These are phyloP conservation scores for human (Homo sapiens) DNA, from an alignment of 2,113 vertebrate genomes.

Conservation along the genomic window DNA sequence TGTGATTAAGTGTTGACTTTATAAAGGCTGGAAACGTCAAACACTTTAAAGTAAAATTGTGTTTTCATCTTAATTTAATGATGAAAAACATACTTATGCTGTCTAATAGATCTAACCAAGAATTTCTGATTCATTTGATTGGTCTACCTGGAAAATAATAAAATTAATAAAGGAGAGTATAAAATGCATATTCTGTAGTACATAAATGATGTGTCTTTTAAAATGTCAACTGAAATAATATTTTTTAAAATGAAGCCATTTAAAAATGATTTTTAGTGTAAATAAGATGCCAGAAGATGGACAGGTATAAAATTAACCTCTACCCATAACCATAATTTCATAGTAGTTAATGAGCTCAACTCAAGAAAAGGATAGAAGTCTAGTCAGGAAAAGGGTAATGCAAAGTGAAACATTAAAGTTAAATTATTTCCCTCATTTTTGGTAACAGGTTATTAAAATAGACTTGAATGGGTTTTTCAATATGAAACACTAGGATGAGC, in stretches of 20 bases:
- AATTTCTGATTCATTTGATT: neutral
- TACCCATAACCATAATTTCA: neutral
- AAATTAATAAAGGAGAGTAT: neutral
- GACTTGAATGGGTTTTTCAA: conserved; percentile 7
- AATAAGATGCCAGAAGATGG: neutral
- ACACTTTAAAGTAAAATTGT: conserved; percentile 38
- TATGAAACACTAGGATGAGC: neutral
- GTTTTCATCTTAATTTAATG: conserved; percentile 49
- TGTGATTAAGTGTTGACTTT: conserved; percentile 57
- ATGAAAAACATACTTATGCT: conserved; percentile 19
- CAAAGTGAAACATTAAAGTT: neutral
- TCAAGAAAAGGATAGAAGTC: neutral
- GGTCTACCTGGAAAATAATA: conserved; percentile 30
- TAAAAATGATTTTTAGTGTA: conserved; percentile 12
- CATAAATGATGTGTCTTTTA: conserved; percentile 14
- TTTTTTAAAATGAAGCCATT: conserved; percentile 18
- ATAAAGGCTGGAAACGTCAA: conserved; percentile 18
- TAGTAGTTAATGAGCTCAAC: neutral
- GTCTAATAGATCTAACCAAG: neutral
- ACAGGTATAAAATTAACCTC: conserved; percentile 38
- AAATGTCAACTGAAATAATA: neutral
- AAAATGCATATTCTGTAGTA: neutral
- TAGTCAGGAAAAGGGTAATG: neutral
- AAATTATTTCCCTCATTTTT: conserved; percentile 15
- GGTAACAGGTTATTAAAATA: neutral